These are phyloP conservation scores for Thamnophis sirtalis DNA, from an alignment of 2,113 vertebrate genomes.

Conservation along the genomic window DNA sequence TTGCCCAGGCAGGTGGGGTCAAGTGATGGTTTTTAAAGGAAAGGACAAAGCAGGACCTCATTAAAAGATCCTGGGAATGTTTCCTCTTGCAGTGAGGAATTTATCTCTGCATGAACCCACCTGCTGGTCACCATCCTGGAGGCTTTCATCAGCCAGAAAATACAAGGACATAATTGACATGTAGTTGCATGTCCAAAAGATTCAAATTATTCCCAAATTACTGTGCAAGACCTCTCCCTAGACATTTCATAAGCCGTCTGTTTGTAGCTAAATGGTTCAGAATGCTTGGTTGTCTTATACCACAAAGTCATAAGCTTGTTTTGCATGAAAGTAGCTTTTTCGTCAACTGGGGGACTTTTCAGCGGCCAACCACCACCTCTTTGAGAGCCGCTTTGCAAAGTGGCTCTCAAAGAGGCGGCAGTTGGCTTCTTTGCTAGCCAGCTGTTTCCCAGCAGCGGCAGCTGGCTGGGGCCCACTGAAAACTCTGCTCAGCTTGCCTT, in stretches of 20 bases:
- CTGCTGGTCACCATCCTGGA: not conserved
- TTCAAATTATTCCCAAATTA: too few species aligned
- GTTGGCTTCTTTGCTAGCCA: too few species aligned
- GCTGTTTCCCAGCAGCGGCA: too few species aligned
- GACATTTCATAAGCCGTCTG: not conserved
- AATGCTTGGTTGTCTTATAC: not conserved
- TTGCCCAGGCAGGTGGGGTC: not conserved
- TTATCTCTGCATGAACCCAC: not conserved
- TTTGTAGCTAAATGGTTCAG: not conserved
- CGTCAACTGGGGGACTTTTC: too few species aligned
- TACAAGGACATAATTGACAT: not conserved
- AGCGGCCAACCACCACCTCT: too few species aligned
- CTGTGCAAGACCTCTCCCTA: too few species aligned
- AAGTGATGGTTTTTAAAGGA: not conserved
- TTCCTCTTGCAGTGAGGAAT: not conserved
- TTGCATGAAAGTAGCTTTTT: not conserved
- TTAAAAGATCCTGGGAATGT: not conserved
- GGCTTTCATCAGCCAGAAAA: not conserved
- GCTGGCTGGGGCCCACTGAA: too few species aligned
- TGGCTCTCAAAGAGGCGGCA: too few species aligned
- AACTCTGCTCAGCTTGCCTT: too few species aligned
- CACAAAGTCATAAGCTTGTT: not conserved
- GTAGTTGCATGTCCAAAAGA: not conserved
- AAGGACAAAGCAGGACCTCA: not conserved
- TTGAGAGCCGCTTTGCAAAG: too few species aligned